A percentile compares a stretch with the other conserved stretches of the same genome.
Conservation (phyloP, 2,113 vertebrate species). For the Gallinago undulata region DNA sequence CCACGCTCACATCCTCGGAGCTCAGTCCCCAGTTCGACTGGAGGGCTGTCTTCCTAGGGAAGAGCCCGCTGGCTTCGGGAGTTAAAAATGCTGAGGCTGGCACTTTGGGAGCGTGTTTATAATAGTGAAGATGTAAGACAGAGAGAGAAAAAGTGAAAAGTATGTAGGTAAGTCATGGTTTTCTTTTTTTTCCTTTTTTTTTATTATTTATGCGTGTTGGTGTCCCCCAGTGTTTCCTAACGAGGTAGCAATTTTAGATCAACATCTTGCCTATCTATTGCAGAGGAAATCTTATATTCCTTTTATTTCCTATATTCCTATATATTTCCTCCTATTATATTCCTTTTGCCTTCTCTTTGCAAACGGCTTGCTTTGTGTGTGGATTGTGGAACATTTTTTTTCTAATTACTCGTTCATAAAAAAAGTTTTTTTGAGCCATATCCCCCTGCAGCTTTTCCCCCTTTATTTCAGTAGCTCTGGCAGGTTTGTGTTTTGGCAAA, state of each 20-base stretch:
- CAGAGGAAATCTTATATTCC: not conserved
- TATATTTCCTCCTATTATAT: not conserved
- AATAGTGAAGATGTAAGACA: not conserved
- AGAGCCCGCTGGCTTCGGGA: not conserved
- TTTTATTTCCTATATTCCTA: not conserved
- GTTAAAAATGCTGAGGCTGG: not conserved
- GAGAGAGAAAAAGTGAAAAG: not conserved
- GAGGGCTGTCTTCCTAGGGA: not conserved
- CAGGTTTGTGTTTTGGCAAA: not conserved
- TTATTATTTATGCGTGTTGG: no score
- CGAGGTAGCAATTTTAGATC: not conserved
- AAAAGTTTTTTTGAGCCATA: not conserved
- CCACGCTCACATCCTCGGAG: not conserved
- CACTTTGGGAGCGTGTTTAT: not conserved
- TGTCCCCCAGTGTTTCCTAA: not conserved
- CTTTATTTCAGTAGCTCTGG: not conserved
- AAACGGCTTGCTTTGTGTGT: not conserved
- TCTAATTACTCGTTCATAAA: not conserved
- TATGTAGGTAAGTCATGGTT: not conserved
- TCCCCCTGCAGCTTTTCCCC: not conserved
- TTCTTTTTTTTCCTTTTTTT: rapidly evolving
- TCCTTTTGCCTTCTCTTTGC: not conserved
- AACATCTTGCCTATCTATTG: not conserved
- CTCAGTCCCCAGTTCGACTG: not conserved
- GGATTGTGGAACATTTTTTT: not conserved